Base-by-base conservation (phyloP, 2,888 invertebrate species). In the Spodoptera picta region DNA sequence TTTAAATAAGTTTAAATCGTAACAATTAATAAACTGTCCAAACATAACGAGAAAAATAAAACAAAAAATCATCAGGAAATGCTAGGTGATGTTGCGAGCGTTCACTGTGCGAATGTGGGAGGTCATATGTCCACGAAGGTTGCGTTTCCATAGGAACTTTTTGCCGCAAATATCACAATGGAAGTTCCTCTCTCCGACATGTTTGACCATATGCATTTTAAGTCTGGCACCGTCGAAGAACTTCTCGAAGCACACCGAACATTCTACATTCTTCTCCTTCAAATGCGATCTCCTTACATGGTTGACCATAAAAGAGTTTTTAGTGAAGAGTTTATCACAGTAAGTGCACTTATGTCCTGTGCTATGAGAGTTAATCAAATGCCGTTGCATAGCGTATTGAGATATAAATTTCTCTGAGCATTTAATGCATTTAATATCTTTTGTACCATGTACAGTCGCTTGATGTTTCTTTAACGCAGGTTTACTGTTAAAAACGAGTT, bases 151-250 rank as follows among this genome's bases (percentile, higher is more conserved):
- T 0, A 95, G 87, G 68, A 96, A 95, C 82, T 93, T 95, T 74
- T 95, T 95, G 0, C 95, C 94, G 67, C 96, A 96, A 14, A 95
- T 85, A 65, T 96, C 95, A 64, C 96, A 96, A 56, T 95, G 92
- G 63, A 95, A 95, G 36, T 92, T 92, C 4, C 92, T 90, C 19
- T 95, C 95, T 1, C 94, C 94, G 5, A 91, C 88, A 74, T 95
- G 95, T 58, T 91, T 91, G 9, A 92, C 89, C 86, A 93, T 92
- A 60, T 95, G 95, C 71, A 83, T 84, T 69, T 86, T 92, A 44
- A 93, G 65, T 4, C 89, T 82, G 23, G 84, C 85, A 1, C 77
- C 68, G 48, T 92, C 90, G 66, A 92, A 92, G 51, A 92, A 92
- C 46, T 74, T 83, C 50, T 90, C 87, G 4, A 79, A 83, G 62